These are phyloP conservation scores for Blennius ocellaris DNA, from an alignment of 2,113 vertebrate species.

Conservation along the genomic window DNA sequence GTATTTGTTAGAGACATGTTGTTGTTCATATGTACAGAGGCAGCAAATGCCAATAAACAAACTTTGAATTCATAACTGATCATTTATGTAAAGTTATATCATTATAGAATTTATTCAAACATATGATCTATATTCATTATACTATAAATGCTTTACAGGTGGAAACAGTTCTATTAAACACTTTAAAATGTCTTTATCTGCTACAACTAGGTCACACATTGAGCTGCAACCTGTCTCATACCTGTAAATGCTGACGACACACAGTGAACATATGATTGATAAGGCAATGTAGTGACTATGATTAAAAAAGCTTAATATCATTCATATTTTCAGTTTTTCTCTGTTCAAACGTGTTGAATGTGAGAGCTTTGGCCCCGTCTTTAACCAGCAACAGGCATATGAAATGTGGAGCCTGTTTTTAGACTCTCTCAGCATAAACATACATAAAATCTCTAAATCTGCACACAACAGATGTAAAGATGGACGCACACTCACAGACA, in stretches of 20 bases:
- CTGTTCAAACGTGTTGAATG: not conserved
- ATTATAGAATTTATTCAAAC: no score
- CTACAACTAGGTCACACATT: slow-evolving; percentile 10
- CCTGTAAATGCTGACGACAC: not conserved
- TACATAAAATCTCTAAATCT: slow-evolving; percentile 2
- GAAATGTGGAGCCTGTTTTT: slow-evolving; percentile 6
- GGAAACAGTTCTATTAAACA: not conserved
- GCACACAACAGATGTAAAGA: slow-evolving; percentile 25
- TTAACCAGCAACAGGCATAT: slow-evolving; percentile 11
- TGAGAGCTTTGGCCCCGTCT: slow-evolving; percentile 8
- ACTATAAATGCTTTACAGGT: not conserved
- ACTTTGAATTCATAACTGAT: not conserved
- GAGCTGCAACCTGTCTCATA: not conserved
- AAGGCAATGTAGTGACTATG: slow-evolving; percentile 60
- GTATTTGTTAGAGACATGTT: no score
- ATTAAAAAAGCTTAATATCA: slow-evolving; percentile 19
- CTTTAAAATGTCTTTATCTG: not conserved
- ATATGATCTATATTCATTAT: no score
- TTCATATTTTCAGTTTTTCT: slow-evolving; percentile 13
- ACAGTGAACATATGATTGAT: slow-evolving; percentile 19
- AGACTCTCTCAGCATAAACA: slow-evolving; percentile 8
- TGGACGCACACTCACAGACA: slow-evolving; percentile 24
- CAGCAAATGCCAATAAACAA: not conserved
- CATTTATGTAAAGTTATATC: not conserved
- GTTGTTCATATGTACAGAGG: slow-evolving; percentile 10